Base-by-base conservation (phyloP, 2,113 vertebrate species). In the Chionis minor region DNA sequence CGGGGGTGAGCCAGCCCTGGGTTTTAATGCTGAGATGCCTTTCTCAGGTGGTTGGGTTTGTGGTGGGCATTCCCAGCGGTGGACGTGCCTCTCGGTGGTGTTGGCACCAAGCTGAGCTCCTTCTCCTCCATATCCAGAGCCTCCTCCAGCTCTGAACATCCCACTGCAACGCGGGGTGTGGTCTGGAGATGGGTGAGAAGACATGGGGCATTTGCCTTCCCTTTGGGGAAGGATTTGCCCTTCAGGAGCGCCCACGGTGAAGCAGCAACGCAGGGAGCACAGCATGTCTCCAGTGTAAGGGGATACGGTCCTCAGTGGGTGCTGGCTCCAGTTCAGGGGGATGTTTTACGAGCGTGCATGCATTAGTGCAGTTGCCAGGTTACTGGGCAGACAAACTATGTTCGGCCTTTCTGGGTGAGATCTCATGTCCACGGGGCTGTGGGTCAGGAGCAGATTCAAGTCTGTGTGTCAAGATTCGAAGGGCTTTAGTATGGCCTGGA, bases 381-480 rank as follows among this genome's bases (percentile, higher is more conserved):
- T 92, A 95, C 96, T 84, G 81, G 23, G 95, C 95, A 90, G 88
- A 91, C 86, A 93, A 96, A 96, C 94, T 95, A 11, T 88, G 89
- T 12, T 83, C 67, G 6, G 93, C 72, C 86, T 93, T 78, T 62
- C 82, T 79, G 63, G 67, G 71, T 1, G 32, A 81, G 71, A 52
- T 51, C 71, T 83, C 27, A 33, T 71, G 79, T 55, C 86, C 55
- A 3, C 0, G 5, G 33, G 58, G 55, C 59, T 74, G n/a, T 30
- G 47, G 72, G 69, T 61, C 79, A 71, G 78, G 54, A 79, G 45
- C 83, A 58, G 78, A 54, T 35, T 55, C 24, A 32, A 26, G 71
- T 28, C 21, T 45, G 5, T 27, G 30, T 24, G 44, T 42, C 49
- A 24, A 24, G 49, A 51, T 51, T 51, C 49, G 24, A 51, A 32